Evolutionary conservation across 1,140 invertebrate genomes (phyloP), one percentile per base, ranked within the genome.

Genomic region (Drosophila lacteicornis): DNA sequence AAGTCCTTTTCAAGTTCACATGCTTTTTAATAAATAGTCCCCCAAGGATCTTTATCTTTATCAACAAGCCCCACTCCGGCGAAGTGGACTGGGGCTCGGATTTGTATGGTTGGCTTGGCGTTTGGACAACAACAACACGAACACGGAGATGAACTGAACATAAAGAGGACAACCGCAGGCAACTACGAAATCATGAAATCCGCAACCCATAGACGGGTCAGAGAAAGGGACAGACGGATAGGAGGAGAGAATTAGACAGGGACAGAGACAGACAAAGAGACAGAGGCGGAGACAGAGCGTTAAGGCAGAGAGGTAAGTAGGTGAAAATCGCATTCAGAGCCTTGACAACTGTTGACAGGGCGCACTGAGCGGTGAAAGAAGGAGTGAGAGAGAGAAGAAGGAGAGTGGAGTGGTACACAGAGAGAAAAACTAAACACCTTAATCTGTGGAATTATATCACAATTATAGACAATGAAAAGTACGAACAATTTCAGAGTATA

Each of bases 11-110:
- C 78, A 88, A 90, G 85, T 88, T 88, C 85, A 88, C 81, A 88
- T 88, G 86, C 85, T 90, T 88, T 90, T 91, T 85, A 88, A 90
- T 88, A 88, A 88, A 88, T 90, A 90, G 85, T 78, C 81, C 85
- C 81, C 84, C 85, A 80, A 90, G 81, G 85, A 88, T 80, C 78
- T 84, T 87, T 73, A 88, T 80, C 80, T 90, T 79, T 67, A 77
- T 56, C 83, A 69, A 61, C 53, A 68, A 69, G 45, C 71, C 66
- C 49, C 58, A 68, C 38, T 49, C 49, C 46, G 42, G 30, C 51
- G 33, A 30, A 25, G 19, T 46, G 46, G 19, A 45, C 13, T 33
- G 19, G 38, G 58, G 51, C 51, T 17, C 33, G 51, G 51, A 55
- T 55, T 55, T 22, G 33, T 55, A 55, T n/a, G 53, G 53, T n/a